These are phyloP conservation scores for Eledona agricola DNA, from an alignment of 2,888 invertebrate species.

Conservation along the genomic window DNA sequence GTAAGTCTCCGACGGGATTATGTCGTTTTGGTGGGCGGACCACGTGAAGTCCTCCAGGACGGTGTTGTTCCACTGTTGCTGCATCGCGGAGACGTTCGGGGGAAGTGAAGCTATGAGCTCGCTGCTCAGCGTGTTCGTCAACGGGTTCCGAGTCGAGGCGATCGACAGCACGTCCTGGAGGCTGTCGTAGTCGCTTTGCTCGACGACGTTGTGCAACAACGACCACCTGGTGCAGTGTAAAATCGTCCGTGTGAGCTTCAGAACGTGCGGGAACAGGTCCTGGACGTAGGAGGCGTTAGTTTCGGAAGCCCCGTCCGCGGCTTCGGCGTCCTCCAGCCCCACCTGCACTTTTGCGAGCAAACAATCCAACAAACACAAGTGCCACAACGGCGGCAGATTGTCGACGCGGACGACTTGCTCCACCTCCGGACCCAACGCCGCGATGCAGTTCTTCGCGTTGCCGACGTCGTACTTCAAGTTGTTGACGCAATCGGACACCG, in stretches of 20 bases:
- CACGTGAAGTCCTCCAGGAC: slow-evolving; percentile 69
- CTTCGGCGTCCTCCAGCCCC: slow-evolving; percentile 64
- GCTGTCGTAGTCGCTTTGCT: slow-evolving; percentile 59
- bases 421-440: slow-evolving; percentile 65
- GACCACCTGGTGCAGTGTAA: slow-evolving; percentile 68
- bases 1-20: slow-evolving; percentile 85
- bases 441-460: slow-evolving; percentile 70
- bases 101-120: slow-evolving; percentile 68
- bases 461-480: slow-evolving; percentile 69
- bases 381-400: slow-evolving; percentile 74
- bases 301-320: slow-evolving; percentile 57
- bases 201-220: slow-evolving; percentile 57
- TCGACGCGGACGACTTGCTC: slow-evolving; percentile 59
- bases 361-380: slow-evolving; percentile 78
- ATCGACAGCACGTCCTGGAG: slow-evolving; percentile 63
- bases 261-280: slow-evolving; percentile 73
- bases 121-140: slow-evolving; percentile 60
- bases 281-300: slow-evolving; percentile 63
- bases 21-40: slow-evolving; percentile 78
- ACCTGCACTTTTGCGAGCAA: slow-evolving; percentile 80
- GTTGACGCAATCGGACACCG: slow-evolving; percentile 76
- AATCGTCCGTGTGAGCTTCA: slow-evolving; percentile 72
- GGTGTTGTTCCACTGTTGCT: slow-evolving; percentile 71
- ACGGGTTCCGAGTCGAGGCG: slow-evolving; percentile 58
- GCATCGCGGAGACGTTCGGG: slow-evolving; percentile 65